Base-by-base conservation (phyloP, 1,140 invertebrate genomes). In the Drosophila pseudoananassae region DNA sequence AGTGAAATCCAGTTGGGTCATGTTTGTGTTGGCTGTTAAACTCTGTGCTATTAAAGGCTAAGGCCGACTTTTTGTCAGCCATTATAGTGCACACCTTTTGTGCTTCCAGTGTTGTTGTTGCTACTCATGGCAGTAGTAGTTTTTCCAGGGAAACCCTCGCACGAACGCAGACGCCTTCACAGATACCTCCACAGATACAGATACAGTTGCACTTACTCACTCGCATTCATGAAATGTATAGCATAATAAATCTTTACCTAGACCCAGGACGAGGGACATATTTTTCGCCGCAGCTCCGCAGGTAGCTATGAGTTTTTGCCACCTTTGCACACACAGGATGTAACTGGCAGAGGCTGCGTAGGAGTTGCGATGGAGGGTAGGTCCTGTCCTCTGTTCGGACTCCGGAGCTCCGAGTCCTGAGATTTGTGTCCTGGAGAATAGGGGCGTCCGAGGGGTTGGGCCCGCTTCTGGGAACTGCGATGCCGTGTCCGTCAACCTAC, bases 1-100 rank as follows among this genome's bases (percentile, higher is more conserved):
- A 71, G 68, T 71, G 68, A 54, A 14, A 15, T 6, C 14, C 23
- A 59, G 31, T 54, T 40, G 59, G 47, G 52, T 47, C 78, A 55
- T 82, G 77, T 78, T 87, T 85, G 82, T 85, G 82, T 85, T 85
- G 82, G 83, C 83, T 78, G 82, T 87, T 87, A 87, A 87, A 87
- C 82, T 87, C 82, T 64, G 61, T 76, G 71, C 82, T 88, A 87
- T 87, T 87, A 87, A 87, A 87, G 82, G 82, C 82, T 87, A 87
- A 87, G 82, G 82, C 82, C 82, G 82, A 87, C 83, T 87, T 87
- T 87, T 87, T 87, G 82, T 87, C 82, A 88, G 82, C 83, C 82
- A 87, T 87, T 87, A 87, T 87, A 83, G 79, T 87, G 82, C 58
- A 58, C 78, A 85, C 82, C 82, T 87, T 82, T 87, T 87, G 83